phyloP scores from a whole-genome alignment of 1,140 invertebrate species.

The Diploscapter pachys region DNA sequence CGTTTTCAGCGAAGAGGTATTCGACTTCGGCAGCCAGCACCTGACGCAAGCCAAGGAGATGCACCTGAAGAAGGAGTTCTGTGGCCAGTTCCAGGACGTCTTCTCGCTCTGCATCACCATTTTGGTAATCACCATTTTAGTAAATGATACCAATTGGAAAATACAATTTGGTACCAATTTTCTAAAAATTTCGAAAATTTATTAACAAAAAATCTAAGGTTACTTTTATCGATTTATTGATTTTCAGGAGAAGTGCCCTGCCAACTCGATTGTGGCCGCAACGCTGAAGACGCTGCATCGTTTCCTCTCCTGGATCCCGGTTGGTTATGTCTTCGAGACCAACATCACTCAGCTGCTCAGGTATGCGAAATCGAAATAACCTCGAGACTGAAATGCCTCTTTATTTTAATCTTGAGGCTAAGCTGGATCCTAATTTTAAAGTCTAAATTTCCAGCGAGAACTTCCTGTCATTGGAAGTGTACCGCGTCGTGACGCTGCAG shows the following conservation, averaged over 20 bases:
- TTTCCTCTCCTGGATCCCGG: constrained; percentile 98
- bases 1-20: constrained; percentile 82
- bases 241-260: constrained; percentile 79
- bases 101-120: constrained; percentile 97
- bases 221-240: neutral
- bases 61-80: constrained; percentile 99
- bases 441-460: neutral
- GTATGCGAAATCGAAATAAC: constrained; percentile 64
- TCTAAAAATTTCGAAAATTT: too few relatives aligned
- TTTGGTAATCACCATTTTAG: constrained; percentile 65
- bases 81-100: constrained; percentile 94
- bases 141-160: neutral
- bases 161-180: too few relatives aligned
- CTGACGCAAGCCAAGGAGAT: constrained; percentile 98
- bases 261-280: constrained; percentile 64
- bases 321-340: constrained; percentile 99
- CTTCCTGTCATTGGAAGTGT: constrained; percentile 94
- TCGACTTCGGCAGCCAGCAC: constrained; percentile 86
- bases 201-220: neutral
- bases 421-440: neutral
- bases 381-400: too few relatives aligned
- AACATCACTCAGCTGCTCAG: constrained; percentile 90
- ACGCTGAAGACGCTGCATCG: constrained; percentile 90
- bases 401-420: neutral
- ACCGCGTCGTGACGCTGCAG: constrained; percentile 94